Conservation (phyloP, 2,113 vertebrate species). For the Halichoeres trimaculatus region DNA sequence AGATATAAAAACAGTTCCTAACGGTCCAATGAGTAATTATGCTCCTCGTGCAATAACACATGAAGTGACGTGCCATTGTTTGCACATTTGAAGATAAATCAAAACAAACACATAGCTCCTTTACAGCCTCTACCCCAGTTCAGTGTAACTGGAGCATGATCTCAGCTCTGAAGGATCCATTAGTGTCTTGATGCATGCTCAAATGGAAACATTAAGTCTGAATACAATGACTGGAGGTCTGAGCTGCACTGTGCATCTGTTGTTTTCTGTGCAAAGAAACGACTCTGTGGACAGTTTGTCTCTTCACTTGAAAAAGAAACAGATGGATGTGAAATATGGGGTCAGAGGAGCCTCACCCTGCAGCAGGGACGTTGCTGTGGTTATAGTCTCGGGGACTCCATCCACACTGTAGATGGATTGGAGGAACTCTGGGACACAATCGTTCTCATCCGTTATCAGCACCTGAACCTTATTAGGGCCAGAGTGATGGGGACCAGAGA, state of each 20-base stretch:
- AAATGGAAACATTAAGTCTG: slow-evolving; percentile 4
- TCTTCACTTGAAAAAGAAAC: slow-evolving; percentile 41
- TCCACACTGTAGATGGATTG: slow-evolving; percentile 91
- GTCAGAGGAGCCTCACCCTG: slow-evolving; percentile 84
- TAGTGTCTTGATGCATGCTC: slow-evolving; percentile 1
- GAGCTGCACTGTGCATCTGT: slow-evolving; percentile 18
- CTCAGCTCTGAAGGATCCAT: slow-evolving; percentile 30
- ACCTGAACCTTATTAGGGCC: slow-evolving; percentile 85
- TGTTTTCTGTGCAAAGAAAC: slow-evolving; percentile 21
- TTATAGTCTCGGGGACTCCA: slow-evolving; percentile 89
- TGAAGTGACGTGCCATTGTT: slow-evolving; percentile 32
- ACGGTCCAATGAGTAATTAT: slow-evolving; percentile 35
- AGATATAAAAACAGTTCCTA: neutral
- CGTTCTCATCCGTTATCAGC: slow-evolving; percentile 90
- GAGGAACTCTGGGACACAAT: slow-evolving; percentile 89
- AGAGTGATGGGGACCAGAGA: slow-evolving; percentile 2
- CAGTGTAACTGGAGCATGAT: slow-evolving; percentile 25
- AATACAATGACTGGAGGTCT: neutral
- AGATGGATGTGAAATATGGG: slow-evolving; percentile 58
- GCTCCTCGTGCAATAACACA: slow-evolving; percentile 21
- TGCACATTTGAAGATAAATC: slow-evolving; percentile 33
- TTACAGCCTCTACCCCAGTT: slow-evolving; percentile 12
- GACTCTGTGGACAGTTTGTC: slow-evolving; percentile 25
- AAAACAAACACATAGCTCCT: slow-evolving; percentile 23
- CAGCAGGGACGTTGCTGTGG: slow-evolving; percentile 89